Evolutionary conservation across 2,113 vertebrate species (phyloP), one percentile per base, ranked within the genome.

Genomic region (Sorex fumeus): DNA sequence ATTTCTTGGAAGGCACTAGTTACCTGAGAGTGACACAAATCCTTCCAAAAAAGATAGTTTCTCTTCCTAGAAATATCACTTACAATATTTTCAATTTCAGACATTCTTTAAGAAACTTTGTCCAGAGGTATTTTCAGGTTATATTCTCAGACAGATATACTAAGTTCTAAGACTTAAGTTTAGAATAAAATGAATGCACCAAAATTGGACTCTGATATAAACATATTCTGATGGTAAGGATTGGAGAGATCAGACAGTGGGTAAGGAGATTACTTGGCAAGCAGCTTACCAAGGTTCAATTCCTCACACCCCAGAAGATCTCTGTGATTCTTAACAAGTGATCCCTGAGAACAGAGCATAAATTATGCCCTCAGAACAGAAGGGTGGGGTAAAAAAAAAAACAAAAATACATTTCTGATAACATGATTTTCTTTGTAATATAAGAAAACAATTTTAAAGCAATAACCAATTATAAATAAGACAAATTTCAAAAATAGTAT

Each of bases 1-100:
- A 81, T 93, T 93, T 96, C 84, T 67, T 84, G 13, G 88, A 95
- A 95, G 43, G 64, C 34, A 57, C 83, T 32, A 89, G 30, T 34
- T 93, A 60, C 81, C 77, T 82, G 43, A 69, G 43, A 88, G n/a
- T n/a, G 89, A 71, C 64, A 93, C 11, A 91, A 81, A 70, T 10
- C 8, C 12, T 64, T 81, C 28, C 28, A 62, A 78, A 76, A 69
- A 72, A 74, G 11, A 83, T 67, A 28, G 21, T 81, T 91, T 87
- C 86, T 71, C 19, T 69, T 89, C 74, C 84, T 91, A 75, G 87
- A 94, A 84, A 94, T 66, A 90, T 16, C 34, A 82, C 25, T 92
- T 32, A n/a, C 47, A 30, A 32, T 85, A 16, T 89, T 87, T 87
- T 77, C 84, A 83, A 80, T 34, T 30, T 75, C n/a, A 84, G 34